Evolutionary conservation across 2,113 vertebrate species (phyloP).

Genomic region (Ceyx margarethae): DNA sequence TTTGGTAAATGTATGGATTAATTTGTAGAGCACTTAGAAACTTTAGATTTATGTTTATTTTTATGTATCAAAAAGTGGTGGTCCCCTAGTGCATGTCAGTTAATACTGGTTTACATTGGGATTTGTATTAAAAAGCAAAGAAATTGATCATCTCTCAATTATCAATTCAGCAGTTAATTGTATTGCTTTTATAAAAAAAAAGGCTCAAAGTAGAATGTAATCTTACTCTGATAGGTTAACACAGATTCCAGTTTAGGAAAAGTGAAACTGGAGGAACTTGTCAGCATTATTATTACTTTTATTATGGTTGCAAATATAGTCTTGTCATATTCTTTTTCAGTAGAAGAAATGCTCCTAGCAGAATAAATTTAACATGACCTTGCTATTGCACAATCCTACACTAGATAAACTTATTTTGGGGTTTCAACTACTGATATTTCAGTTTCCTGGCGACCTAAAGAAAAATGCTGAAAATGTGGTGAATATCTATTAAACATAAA

Average conservation of each 20-base stretch:
- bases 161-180: conserved; percentile 34
- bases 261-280: conserved; percentile 1
- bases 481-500: background rate
- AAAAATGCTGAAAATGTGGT: background rate
- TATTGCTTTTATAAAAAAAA: background rate
- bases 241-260: background rate
- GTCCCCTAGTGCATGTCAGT: background rate
- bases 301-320: conserved; percentile 29
- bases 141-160: conserved; percentile 20
- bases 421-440: background rate
- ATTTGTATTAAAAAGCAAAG: background rate
- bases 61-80: background rate
- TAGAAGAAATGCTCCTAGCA: background rate
- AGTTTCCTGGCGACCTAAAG: background rate
- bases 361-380: conserved; percentile 33
- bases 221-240: background rate
- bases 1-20: background rate
- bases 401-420: background rate
- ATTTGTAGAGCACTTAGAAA: background rate
- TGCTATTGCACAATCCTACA: background rate
- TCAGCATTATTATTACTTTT: conserved; percentile 28
- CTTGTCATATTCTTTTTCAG: conserved; percentile 30
- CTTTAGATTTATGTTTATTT: conserved; percentile 25
- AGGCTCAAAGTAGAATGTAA: background rate
- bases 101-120: background rate